These are phyloP conservation scores for Apodemus speciosus DNA, from an alignment of 2,113 vertebrate species.

Conservation along the genomic window DNA sequence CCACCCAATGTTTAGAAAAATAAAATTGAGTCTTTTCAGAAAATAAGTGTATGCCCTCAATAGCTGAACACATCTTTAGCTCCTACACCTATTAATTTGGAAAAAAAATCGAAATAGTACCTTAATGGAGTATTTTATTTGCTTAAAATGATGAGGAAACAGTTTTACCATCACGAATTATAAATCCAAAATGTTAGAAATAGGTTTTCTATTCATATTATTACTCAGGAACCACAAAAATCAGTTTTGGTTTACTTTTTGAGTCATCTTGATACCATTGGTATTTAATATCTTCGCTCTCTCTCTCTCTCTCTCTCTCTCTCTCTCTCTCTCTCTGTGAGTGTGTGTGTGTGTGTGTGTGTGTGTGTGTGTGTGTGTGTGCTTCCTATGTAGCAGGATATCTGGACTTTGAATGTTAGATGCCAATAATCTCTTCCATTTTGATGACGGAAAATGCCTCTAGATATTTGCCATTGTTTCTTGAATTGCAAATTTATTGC, in stretches of 20 bases:
- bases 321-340: background rate
- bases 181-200: background rate
- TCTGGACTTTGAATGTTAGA: background rate
- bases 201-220: background rate
- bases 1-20: background rate
- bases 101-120: constrained; percentile 30
- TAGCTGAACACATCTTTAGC: background rate
- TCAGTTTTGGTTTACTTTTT: background rate
- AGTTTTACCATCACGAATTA: background rate
- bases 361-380: background rate
- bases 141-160: background rate
- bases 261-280: background rate
- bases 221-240: background rate
- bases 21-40: background rate
- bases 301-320: background rate
- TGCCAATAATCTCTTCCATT: background rate
- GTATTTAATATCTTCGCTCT: background rate
- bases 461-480: background rate
- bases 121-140: background rate
- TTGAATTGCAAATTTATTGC: background rate
- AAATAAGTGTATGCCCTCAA: background rate
- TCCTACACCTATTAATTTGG: background rate
- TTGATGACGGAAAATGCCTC: background rate
- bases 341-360: background rate
- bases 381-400: background rate